phyloP scores from a whole-genome alignment of 1,140 invertebrate genomes.

The Cherax quadricarinatus region DNA sequence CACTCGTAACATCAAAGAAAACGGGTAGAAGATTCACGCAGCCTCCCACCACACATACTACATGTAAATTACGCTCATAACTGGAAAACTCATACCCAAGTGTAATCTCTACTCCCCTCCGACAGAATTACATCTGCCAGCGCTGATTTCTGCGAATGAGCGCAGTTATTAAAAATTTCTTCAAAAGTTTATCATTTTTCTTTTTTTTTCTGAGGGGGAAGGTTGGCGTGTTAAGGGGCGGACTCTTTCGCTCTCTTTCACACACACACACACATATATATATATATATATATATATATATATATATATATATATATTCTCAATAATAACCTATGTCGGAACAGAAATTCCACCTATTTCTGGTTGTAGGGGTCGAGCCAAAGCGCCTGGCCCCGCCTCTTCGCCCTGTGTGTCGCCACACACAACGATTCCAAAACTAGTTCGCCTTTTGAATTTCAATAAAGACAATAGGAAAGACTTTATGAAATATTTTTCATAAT shows the following conservation, averaged over 20 bases:
- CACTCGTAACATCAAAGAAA: too few species aligned
- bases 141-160: not conserved
- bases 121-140: not conserved
- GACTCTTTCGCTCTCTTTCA: not conserved
- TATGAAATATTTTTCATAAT: too few species aligned
- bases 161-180: not conserved
- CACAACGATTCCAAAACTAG: too few species aligned
- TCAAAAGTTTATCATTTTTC: not conserved
- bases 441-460: too few species aligned
- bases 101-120: not conserved
- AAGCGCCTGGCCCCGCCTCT: too few species aligned
- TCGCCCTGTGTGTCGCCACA: not conserved
- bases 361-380: not conserved
- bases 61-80: not conserved
- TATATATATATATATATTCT: not conserved
- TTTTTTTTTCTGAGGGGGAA: not conserved
- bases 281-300: conserved; percentile 17
- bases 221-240: not conserved
- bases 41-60: not conserved
- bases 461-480: too few species aligned
- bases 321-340: too few species aligned
- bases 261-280: not conserved
- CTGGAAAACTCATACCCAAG: not conserved
- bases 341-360: too few species aligned
- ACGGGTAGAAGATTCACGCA: too few species aligned